Conservation (phyloP, 2,113 vertebrate species). For the Fukomys damarensis region DNA sequence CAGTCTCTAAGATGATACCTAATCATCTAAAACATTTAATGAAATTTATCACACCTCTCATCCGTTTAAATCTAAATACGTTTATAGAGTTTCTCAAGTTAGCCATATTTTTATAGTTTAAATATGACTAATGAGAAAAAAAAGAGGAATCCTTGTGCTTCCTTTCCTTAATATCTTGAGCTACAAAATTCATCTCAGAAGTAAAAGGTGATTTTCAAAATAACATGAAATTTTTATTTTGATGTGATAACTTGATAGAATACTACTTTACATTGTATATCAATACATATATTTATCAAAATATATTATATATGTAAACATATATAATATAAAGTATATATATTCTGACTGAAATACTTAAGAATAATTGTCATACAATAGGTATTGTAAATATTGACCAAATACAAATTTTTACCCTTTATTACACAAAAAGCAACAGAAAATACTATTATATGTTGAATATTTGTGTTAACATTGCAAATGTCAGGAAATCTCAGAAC, state of each 20-base stretch:
- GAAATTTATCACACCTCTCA: not conserved
- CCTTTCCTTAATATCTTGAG: not conserved
- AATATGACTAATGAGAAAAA: not conserved
- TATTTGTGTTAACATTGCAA: conserved; percentile 37
- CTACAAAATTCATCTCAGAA: not conserved
- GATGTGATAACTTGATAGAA: not conserved
- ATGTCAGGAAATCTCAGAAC: conserved; percentile 1
- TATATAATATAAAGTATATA: too few relatives aligned
- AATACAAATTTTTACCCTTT: not conserved
- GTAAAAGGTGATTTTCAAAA: not conserved
- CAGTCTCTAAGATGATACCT: not conserved
- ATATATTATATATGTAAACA: too few relatives aligned
- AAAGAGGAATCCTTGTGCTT: not conserved
- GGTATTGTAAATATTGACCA: not conserved
- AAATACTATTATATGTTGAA: not conserved
- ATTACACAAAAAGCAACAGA: conserved; percentile 21
- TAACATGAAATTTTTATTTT: conserved; percentile 11
- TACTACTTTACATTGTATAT: not conserved
- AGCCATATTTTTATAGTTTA: not conserved
- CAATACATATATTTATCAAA: not conserved
- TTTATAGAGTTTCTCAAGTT: not conserved
- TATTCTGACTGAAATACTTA: not conserved
- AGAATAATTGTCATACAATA: not conserved
- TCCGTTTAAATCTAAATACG: not conserved
- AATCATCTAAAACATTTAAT: conserved; percentile 8